Evolutionary conservation across 2,113 vertebrate species (phyloP).

Genomic region (Jaculus jaculus): DNA sequence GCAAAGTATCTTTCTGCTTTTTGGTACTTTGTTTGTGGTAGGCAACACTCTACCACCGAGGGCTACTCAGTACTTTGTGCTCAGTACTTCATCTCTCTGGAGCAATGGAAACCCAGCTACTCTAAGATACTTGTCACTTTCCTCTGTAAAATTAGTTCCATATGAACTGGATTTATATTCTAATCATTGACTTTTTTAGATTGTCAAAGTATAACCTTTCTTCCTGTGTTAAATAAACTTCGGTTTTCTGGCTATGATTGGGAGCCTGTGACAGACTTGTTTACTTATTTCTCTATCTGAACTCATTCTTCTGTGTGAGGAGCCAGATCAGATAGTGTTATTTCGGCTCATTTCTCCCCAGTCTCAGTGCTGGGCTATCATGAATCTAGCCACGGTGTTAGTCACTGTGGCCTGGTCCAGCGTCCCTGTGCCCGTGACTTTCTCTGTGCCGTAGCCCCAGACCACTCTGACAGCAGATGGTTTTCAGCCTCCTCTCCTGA

Average conservation of each 20-base stretch:
- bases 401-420: neutral
- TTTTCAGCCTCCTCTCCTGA: neutral
- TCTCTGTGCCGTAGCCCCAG: neutral
- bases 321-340: neutral
- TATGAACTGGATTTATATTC: conserved; percentile 16
- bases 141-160: conserved; percentile 29
- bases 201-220: neutral
- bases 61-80: too few relatives aligned
- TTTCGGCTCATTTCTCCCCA: neutral
- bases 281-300: neutral
- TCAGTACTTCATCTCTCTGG: conserved; percentile 18
- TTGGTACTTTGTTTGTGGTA: neutral
- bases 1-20: neutral
- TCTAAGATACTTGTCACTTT: neutral
- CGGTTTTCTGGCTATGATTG: neutral
- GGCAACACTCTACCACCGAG: neutral
- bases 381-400: neutral
- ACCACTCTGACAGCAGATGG: neutral
- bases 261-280: neutral
- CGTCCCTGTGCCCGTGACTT: neutral
- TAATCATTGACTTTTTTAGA: conserved; percentile 23
- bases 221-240: neutral
- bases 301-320: neutral
- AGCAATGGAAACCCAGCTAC: neutral
- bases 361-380: neutral